Evolutionary conservation across 2,888 invertebrate genomes (phyloP).

Genomic region (Cactoblastis cactorum): DNA sequence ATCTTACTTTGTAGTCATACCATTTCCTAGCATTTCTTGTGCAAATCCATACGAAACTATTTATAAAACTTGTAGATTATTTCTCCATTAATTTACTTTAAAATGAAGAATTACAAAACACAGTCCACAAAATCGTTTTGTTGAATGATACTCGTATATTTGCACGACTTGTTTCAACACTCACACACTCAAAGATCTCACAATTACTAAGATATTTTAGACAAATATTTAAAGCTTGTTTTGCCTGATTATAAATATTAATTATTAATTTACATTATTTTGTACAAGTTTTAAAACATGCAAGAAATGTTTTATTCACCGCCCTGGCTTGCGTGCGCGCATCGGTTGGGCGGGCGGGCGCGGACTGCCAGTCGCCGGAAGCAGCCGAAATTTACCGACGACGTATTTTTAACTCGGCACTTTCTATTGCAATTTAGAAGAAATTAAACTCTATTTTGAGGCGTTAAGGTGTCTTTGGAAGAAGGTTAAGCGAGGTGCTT

Average conservation of each 20-base stretch:
- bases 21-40: background rate
- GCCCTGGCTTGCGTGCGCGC: slow-evolving; percentile 53
- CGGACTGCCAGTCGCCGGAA: slow-evolving; percentile 53
- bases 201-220: background rate
- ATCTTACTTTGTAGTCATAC: slow-evolving; percentile 6
- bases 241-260: too few species aligned
- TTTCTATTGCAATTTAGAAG: slow-evolving; percentile 30
- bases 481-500: slow-evolving; percentile 32
- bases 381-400: slow-evolving; percentile 56
- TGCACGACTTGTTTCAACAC: slow-evolving; percentile 2
- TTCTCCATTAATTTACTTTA: background rate
- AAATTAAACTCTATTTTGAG: slow-evolving; percentile 27
- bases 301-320: slow-evolving; percentile 33
- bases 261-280: background rate
- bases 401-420: slow-evolving; percentile 67
- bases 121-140: too few species aligned
- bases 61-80: background rate
- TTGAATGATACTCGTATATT: too few species aligned
- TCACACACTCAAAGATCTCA: background rate
- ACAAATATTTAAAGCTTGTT: slow-evolving; percentile 6
- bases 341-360: slow-evolving; percentile 65
- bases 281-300: background rate
- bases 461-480: slow-evolving; percentile 25
- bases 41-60: background rate
- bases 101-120: too few species aligned